Evolutionary conservation across 1,140 invertebrate genomes (phyloP).

Genomic region (Oppia nitens): DNA sequence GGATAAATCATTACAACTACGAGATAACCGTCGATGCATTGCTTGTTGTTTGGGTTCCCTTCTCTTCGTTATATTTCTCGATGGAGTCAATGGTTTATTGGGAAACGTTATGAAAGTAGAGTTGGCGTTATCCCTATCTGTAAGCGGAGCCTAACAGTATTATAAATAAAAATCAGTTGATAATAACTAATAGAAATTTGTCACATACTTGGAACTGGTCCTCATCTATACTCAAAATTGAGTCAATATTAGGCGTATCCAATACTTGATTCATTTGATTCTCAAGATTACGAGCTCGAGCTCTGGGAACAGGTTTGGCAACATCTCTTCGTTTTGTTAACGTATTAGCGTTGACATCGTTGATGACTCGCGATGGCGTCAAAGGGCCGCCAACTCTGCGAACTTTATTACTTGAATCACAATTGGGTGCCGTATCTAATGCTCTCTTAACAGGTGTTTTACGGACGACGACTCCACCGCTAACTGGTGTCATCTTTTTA

Average conservation of each 20-base stretch:
- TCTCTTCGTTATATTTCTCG: too few species aligned
- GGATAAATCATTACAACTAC: not conserved
- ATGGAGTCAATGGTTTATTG: not conserved
- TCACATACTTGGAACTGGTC: not conserved
- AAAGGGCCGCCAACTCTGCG: not conserved
- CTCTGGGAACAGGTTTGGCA: not conserved
- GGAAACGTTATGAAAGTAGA: not conserved
- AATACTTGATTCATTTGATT: not conserved
- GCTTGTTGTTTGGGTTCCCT: not conserved
- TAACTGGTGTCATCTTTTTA: not conserved
- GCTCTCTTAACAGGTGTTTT: constrained; percentile 2
- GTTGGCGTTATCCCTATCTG: not conserved
- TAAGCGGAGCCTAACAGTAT: not conserved
- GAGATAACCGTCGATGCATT: not conserved
- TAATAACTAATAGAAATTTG: not conserved
- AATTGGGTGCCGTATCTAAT: not conserved
- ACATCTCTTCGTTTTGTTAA: not conserved
- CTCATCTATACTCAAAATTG: not conserved
- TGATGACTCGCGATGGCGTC: not conserved
- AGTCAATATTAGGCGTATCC: not conserved
- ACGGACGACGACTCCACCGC: not conserved
- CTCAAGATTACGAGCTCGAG: not conserved
- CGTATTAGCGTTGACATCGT: not conserved
- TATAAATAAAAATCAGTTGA: not conserved
- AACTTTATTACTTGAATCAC: not conserved